Evolutionary conservation across 2,797 vertebrate genomes (phyloP), one percentile per base, ranked within the genome.

Genomic region (Danio aesculapii): DNA sequence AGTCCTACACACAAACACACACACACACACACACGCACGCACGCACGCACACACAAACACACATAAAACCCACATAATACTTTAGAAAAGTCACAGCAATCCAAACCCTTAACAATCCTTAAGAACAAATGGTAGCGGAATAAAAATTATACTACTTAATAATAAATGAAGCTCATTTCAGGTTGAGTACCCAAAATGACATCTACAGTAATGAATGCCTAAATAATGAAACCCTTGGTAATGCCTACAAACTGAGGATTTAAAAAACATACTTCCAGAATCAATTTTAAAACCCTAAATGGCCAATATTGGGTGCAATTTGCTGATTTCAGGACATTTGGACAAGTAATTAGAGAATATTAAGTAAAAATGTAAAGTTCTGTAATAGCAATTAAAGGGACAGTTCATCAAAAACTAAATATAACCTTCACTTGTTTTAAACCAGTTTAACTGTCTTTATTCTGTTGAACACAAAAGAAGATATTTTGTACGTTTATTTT

Each of bases 1-100:
- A 92, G 68, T 93, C 88, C 95, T 96, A 63, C 50, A 80, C 43
- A n/a, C n/a, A n/a, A n/a, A n/a, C n/a, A n/a, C n/a, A n/a, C n/a
- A n/a, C n/a, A n/a, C n/a, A n/a, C n/a, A n/a, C n/a, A n/a, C n/a
- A n/a, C n/a, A n/a, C n/a, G n/a, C n/a, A n/a, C n/a, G n/a, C n/a
- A n/a, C n/a, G n/a, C n/a, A n/a, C n/a, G n/a, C n/a, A n/a, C n/a
- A n/a, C n/a, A n/a, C n/a, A n/a, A n/a, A 75, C 5, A 81, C 30
- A 73, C 41, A 73, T 44, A 77, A 67, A n/a, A 67, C 17, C 50
- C 67, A 57, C n/a, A 62, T 19, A 39, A 52, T 52, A 57, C 46
- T 62, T 79, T 70, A 62, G 46, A 50, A 46, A 47, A 47, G 9
- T 61, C 71, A 74, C 57, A 47, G 17, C 44, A 14, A 47, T 47